phyloP scores from a whole-genome alignment of 2,888 invertebrate genomes.

The Smittia sp. region DNA sequence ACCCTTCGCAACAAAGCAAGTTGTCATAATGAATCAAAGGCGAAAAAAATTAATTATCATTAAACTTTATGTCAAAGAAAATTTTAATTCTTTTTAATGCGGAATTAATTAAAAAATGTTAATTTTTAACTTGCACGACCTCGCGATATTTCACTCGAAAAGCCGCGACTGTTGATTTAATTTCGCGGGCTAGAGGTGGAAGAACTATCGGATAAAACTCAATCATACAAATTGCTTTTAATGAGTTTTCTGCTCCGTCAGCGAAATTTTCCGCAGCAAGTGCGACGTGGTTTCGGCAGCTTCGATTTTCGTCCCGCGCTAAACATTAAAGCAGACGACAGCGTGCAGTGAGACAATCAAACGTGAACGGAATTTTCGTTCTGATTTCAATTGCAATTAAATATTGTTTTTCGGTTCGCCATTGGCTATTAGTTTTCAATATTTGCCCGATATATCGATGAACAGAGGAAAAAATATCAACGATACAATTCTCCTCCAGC shows the following conservation, averaged over 20 bases:
- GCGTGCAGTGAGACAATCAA: neutral
- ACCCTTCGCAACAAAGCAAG: too few relatives aligned
- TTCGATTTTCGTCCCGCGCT: neutral
- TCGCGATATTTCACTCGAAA: too few relatives aligned
- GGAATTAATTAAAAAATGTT: slow-evolving; percentile 5
- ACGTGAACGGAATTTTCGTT: neutral
- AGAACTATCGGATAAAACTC: neutral
- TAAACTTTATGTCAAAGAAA: too few relatives aligned
- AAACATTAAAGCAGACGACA: neutral
- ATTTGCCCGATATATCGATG: slow-evolving; percentile 11
- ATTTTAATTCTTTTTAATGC: neutral
- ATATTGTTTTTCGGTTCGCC: slow-evolving; percentile 19
- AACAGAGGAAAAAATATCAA: neutral
- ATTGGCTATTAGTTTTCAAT: slow-evolving; percentile 27
- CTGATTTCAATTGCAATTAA: slow-evolving; percentile 17
- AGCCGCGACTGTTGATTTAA: neutral
- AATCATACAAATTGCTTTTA: neutral
- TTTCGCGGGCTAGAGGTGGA: neutral
- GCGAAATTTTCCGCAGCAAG: neutral
- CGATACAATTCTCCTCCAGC: neutral
- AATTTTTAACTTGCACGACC: too few relatives aligned
- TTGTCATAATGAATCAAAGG: too few relatives aligned
- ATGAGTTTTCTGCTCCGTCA: slow-evolving; percentile 13
- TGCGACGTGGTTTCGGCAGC: neutral
- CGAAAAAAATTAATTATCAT: too few relatives aligned